phyloP scores from a whole-genome alignment of 2,888 invertebrate species.

The Polyploca ridens region DNA sequence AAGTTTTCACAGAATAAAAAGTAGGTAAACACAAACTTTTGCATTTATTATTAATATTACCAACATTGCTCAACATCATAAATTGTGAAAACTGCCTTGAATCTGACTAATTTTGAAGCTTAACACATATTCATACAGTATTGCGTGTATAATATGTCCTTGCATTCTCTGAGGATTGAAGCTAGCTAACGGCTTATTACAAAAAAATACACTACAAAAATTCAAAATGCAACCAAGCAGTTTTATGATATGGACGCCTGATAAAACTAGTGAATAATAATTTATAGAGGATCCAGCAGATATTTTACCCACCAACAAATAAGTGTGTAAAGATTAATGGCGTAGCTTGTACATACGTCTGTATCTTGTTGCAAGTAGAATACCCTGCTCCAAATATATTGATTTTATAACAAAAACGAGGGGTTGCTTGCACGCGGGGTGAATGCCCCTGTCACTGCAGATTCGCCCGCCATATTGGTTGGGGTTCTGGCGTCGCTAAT shows the following conservation, averaged over 20 bases:
- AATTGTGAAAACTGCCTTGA: background rate
- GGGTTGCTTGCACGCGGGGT: constrained; percentile 79
- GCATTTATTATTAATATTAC: too few relatives aligned
- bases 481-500: constrained; percentile 78
- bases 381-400: constrained; percentile 76
- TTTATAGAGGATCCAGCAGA: constrained; percentile 7
- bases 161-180: background rate
- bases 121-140: background rate
- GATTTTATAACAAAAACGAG: constrained; percentile 84
- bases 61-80: too few relatives aligned
- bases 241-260: background rate
- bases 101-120: background rate
- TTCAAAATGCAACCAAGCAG: background rate
- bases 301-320: constrained; percentile 20
- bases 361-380: constrained; percentile 58
- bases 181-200: background rate
- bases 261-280: background rate
- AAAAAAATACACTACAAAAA: background rate
- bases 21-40: too few relatives aligned
- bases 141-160: background rate
- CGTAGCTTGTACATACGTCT: constrained; percentile 35
- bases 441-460: constrained; percentile 82
- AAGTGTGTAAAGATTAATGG: constrained; percentile 33
- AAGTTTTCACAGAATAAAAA: too few relatives aligned
- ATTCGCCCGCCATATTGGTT: constrained; percentile 77